Evolutionary conservation across 1,140 invertebrate genomes (phyloP).

Genomic region (Pemphigus obesinymphae): DNA sequence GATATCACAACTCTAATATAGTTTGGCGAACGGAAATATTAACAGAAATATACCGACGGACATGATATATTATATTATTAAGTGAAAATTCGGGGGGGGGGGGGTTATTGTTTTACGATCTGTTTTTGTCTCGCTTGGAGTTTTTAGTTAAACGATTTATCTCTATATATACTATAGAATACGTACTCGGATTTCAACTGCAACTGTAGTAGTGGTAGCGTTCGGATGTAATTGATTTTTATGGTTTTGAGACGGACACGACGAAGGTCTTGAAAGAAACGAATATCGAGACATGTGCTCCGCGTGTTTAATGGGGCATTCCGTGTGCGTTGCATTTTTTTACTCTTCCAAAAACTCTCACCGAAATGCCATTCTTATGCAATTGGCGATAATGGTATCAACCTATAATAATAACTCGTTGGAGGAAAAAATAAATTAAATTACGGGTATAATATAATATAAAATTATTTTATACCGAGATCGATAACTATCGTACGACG

Average conservation of each 20-base stretch:
- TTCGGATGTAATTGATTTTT: slow-evolving; percentile 4
- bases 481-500: no score
- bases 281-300: slow-evolving; percentile 1
- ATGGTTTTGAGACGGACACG: background rate
- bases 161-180: no score
- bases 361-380: background rate
- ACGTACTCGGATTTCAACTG: background rate
- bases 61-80: no score
- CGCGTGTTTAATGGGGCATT: background rate
- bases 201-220: background rate
- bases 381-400: background rate
- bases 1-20: no score
- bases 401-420: background rate
- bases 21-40: no score
- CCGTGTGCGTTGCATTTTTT: background rate
- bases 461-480: background rate
- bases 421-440: background rate
- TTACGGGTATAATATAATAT: background rate
- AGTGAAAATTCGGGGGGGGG: no score
- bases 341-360: background rate
- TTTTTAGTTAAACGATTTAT: background rate
- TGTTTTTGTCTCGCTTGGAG: no score
- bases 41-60: no score
- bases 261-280: no score
- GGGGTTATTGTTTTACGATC: background rate